A percentile compares a stretch with the other conserved stretches of the same genome.
Conservation (phyloP, 1,140 invertebrate genomes). For the Ostrea edulis region DNA sequence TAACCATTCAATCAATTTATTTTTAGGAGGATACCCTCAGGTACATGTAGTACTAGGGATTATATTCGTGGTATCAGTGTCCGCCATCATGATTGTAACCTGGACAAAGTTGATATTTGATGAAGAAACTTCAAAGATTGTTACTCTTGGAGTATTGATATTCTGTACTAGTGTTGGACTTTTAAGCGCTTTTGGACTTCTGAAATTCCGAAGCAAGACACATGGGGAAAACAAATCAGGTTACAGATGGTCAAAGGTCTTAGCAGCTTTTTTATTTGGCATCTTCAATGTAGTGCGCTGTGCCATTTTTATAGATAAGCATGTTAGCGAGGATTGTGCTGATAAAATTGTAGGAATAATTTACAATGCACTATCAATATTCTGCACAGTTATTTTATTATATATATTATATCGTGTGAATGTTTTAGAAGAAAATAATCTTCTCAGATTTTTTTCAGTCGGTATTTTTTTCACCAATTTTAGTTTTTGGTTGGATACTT, state of each 20-base stretch:
- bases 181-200: not conserved
- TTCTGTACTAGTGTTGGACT: not conserved
- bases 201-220: not conserved
- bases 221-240: too few species aligned
- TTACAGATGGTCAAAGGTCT: too few species aligned
- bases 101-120: not conserved
- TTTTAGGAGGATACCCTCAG: too few species aligned
- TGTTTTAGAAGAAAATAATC: not conserved
- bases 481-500: not conserved
- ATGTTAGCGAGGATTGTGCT: not conserved
- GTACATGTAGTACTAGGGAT: too few species aligned
- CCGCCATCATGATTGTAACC: not conserved
- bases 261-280: not conserved
- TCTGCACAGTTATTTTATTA: not conserved
- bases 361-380: not conserved
- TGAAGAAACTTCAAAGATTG: not conserved
- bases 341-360: not conserved
- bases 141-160: not conserved
- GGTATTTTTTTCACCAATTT: not conserved
- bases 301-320: not conserved
- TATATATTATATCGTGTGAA: not conserved
- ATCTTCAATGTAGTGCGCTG: not conserved
- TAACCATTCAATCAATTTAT: too few species aligned
- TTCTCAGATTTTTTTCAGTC: not conserved
- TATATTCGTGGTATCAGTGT: too few species aligned